A percentile compares a stretch with the other conserved stretches of the same genome.
Evolutionary conservation across 2,113 vertebrate species (phyloP).

Genomic region (Macaca mulatta): DNA sequence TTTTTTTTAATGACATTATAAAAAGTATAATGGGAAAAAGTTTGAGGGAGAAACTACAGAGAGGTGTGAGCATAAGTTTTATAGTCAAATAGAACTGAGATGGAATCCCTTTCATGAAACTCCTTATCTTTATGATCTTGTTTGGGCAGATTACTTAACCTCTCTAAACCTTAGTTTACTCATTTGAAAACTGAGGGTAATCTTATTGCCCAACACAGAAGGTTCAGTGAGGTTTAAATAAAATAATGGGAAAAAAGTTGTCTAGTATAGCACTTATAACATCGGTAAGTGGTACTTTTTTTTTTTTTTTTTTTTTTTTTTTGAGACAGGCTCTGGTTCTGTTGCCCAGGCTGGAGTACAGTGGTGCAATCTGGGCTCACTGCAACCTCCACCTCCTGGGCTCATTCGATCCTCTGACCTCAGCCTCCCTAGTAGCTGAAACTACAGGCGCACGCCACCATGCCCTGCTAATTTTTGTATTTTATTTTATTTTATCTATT

Average conservation of each 20-base stretch:
- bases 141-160: constrained; percentile 24
- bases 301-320: too few relatives aligned
- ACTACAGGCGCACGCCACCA: too few relatives aligned
- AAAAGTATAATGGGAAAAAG: background rate
- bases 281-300: background rate
- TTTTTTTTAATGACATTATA: constrained; percentile 32
- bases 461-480: too few relatives aligned
- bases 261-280: background rate
- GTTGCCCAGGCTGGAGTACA: too few relatives aligned
- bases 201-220: background rate
- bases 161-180: constrained; percentile 29
- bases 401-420: too few relatives aligned
- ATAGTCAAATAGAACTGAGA: background rate
- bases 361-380: too few relatives aligned
- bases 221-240: constrained; percentile 11
- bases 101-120: constrained; percentile 21
- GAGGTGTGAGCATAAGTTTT: background rate
- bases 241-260: constrained; percentile 38
- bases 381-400: too few relatives aligned
- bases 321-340: too few relatives aligned
- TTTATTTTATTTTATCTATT: too few relatives aligned
- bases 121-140: constrained; percentile 41
- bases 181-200: constrained; percentile 26
- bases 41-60: constrained; percentile 20
- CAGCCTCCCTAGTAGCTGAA: too few relatives aligned